These are phyloP conservation scores for Dallia pectoralis DNA, from an alignment of 2,797 vertebrate species.

Conservation along the genomic window DNA sequence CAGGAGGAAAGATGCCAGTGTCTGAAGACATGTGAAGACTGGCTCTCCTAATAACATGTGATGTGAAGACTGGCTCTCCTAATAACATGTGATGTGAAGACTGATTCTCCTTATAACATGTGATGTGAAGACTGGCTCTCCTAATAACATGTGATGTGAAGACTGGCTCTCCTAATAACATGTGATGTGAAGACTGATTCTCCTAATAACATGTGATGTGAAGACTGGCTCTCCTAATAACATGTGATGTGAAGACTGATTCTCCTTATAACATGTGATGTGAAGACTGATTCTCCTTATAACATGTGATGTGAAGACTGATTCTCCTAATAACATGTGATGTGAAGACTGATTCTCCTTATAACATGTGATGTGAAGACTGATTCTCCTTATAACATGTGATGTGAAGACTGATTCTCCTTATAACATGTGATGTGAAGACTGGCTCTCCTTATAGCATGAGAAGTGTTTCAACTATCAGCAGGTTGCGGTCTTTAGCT, in stretches of 20 bases:
- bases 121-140: background rate
- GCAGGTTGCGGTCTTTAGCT: background rate
- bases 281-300: background rate
- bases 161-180: too few species aligned
- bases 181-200: background rate
- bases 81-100: too few species aligned
- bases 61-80: background rate
- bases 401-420: background rate
- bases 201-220: too few species aligned
- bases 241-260: background rate
- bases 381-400: too few species aligned
- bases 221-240: background rate
- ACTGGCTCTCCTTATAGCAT: too few species aligned
- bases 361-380: background rate
- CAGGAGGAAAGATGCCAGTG: background rate
- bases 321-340: too few species aligned
- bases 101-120: too few species aligned
- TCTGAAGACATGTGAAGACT: background rate
- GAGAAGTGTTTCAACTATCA: background rate
- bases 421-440: too few species aligned
- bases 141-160: too few species aligned
- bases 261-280: too few species aligned
- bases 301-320: background rate
- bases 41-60: too few species aligned
- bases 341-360: background rate